Conservation (phyloP, 2,888 invertebrate genomes). For the Eilema caniola region DNA sequence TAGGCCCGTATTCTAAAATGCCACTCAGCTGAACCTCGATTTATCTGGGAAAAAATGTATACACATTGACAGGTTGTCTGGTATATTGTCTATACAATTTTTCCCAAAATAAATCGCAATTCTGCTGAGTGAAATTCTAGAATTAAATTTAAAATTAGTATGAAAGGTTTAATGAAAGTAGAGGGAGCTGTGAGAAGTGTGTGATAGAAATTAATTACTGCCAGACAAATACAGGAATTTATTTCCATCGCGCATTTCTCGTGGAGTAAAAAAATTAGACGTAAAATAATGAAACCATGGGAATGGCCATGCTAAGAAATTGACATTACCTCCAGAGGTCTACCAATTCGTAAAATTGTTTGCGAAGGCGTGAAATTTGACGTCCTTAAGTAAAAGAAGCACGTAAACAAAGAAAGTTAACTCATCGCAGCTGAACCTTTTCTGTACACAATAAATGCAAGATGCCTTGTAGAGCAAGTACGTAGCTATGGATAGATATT, state of each 20-base stretch:
- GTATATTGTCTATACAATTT: too few relatives aligned
- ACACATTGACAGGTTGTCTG: too few relatives aligned
- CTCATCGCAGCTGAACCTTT: not conserved
- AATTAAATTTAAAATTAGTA: too few relatives aligned
- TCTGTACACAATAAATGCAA: not conserved
- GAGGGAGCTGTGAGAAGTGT: not conserved
- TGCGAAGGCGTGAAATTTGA: not conserved
- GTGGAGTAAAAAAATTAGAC: not conserved
- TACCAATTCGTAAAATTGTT: not conserved
- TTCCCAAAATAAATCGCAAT: too few relatives aligned
- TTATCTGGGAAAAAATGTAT: too few relatives aligned
- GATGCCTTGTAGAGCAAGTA: not conserved
- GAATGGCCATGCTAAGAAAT: not conserved
- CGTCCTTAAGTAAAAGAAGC: not conserved
- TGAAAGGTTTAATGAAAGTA: not conserved
- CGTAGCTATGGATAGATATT: conserved; percentile 6
- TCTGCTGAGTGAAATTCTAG: too few relatives aligned
- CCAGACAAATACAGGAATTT: too few relatives aligned
- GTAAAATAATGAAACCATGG: not conserved
- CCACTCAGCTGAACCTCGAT: too few relatives aligned
- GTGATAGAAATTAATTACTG: not conserved
- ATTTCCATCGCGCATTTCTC: too few relatives aligned
- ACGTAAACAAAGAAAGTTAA: not conserved
- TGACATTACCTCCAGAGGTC: not conserved
- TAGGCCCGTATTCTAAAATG: too few relatives aligned